Evolutionary conservation across 2,888 invertebrate species (phyloP).

Genomic region (Rapana venosa): DNA sequence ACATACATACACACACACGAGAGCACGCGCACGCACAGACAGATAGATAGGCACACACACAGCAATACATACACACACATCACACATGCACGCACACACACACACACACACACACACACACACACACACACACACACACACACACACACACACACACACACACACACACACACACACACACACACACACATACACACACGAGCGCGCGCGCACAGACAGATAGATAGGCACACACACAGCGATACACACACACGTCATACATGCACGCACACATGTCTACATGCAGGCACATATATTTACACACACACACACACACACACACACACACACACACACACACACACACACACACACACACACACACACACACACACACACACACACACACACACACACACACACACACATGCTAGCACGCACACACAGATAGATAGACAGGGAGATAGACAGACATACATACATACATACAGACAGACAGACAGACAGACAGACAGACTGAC

Average conservation of each 20-base stretch:
- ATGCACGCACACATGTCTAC: background rate
- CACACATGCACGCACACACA: slow-evolving; percentile 19
- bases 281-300: background rate
- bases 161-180: slow-evolving; percentile 12
- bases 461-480: background rate
- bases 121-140: background rate
- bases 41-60: background rate
- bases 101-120: slow-evolving; percentile 20
- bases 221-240: background rate
- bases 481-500: background rate
- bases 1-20: background rate
- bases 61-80: background rate
- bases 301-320: background rate
- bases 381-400: slow-evolving; percentile 21
- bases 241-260: background rate
- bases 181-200: slow-evolving; percentile 23
- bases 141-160: slow-evolving; percentile 12
- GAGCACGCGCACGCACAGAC: background rate
- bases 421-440: background rate
- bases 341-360: slow-evolving; percentile 3
- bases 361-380: slow-evolving; percentile 17
- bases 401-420: slow-evolving; percentile 5
- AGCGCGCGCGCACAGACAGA: background rate
- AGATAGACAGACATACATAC: background rate
- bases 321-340: background rate